A percentile compares a stretch with the other conserved stretches of the same genome.
phyloP scores from a whole-genome alignment of 2,797 vertebrate species.

The Epinephelus awoara region DNA sequence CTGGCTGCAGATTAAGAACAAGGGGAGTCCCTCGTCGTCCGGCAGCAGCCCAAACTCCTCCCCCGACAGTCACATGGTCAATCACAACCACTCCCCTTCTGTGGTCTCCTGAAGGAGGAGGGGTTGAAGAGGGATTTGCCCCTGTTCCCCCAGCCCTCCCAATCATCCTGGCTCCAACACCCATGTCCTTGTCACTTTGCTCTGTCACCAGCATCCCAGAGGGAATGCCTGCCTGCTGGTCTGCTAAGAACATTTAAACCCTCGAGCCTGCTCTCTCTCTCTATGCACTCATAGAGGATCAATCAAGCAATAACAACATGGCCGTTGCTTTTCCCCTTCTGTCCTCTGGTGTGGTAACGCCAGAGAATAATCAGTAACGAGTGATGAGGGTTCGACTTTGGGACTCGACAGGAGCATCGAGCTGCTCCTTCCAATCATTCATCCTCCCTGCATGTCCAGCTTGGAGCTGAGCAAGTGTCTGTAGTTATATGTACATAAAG shows the following conservation, averaged over 20 bases:
- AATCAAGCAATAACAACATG: conserved; percentile 71
- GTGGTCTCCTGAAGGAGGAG: conserved; percentile 92
- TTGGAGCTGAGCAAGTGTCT: conserved; percentile 86
- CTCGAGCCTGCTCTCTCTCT: conserved; percentile 45
- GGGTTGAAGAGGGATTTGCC: conserved; percentile 38
- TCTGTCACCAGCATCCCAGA: conserved; percentile 73
- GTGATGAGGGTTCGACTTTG: conserved; percentile 59
- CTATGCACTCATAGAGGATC: conserved; percentile 61
- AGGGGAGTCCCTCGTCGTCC: conserved; percentile 91
- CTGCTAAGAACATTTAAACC: conserved; percentile 63
- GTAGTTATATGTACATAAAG: conserved; percentile 84
- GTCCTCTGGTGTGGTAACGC: conserved; percentile 44
- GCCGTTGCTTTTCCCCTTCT: conserved; percentile 13
- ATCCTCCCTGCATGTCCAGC: conserved; percentile 85
- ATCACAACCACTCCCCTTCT: conserved; percentile 97
- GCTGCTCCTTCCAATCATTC: conserved; percentile 60
- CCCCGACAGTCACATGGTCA: conserved; percentile 94
- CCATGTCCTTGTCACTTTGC: conserved; percentile 52
- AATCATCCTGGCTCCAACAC: conserved; percentile 51
- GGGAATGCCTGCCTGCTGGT: conserved; percentile 71
- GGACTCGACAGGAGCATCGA: conserved; percentile 51
- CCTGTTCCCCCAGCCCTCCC: conserved; percentile 16
- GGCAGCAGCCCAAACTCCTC: conserved; percentile 94
- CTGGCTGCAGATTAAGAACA: conserved; percentile 98
- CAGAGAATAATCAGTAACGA: conserved; percentile 43